Evolutionary conservation across 2,113 vertebrate species (phyloP), one percentile per base, ranked within the genome.

Genomic region (Echinops telfairi): DNA sequence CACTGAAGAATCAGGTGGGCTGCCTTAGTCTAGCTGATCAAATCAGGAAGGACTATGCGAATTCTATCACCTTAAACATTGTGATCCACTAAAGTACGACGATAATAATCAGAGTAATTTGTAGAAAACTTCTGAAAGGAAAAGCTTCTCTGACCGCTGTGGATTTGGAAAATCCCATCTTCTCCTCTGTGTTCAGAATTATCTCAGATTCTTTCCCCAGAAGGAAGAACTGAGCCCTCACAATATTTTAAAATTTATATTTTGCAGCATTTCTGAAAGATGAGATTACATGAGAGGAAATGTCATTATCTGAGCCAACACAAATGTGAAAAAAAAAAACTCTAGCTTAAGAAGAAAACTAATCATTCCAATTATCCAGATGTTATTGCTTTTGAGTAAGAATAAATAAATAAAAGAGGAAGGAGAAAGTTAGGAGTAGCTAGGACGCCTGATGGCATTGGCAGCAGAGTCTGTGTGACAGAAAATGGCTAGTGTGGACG

Each of bases 281-380:
- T 78, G 58, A 95, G 53, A 87, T 91, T 95, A 89, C 94, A 68
- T 83, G 78, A 94, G 47, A 60, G 81, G 84, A 92, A 90, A 95
- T 95, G 95, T 64, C 89, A 93, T 96, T 96, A 93, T 92, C 89
- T 95, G 36, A 95, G 85, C 76, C 80, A 96, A 95, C 83, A 97
- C 60, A 96, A 91, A 88, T 95, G 85, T 75, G 93, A 76, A 91
- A 53, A 53, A 53, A 53, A 40, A 95, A 82, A 95, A 95, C 87
- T 94, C 85, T 81, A 85, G n/a, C 79, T 90, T 70, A 96, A 95
- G 94, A 93, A 70, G 76, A 90, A 92, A 0, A 7, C 88, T 94
- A 93, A 94, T 93, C 79, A 88, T 96, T 93, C 90, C 81, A 94
- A 96, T 95, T 95, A 95, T 90, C 91, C 92, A 96, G 89, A 96